Base-by-base conservation (phyloP, 2,113 vertebrate species). In the Xerus inauris region DNA sequence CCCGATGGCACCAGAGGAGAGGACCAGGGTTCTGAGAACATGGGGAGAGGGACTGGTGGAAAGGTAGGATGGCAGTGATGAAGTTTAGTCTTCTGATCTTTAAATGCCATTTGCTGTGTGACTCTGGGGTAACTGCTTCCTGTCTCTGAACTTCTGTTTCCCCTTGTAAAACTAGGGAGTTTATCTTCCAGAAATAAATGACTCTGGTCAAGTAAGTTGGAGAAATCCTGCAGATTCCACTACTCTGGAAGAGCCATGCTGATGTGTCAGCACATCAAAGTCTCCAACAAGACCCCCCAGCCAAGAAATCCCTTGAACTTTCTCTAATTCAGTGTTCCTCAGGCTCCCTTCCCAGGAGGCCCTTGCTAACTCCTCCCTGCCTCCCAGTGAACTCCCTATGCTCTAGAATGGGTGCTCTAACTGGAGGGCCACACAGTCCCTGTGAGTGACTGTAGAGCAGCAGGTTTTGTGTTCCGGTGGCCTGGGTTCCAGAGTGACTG, bases 71-170 rank as follows among this genome's bases (percentile, higher is more conserved):
- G 38, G 72, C 62, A 42, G 26, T 1, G 17, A 84, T 30, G 30
- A 49, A 47, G 32, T 72, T 73, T 20, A 22, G 45, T 54, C 77
- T 90, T 81, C 64, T 85, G 67, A 83, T 59, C 62, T 62, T 92
- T 65, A n/a, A 8, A 57, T 57, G 54, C 54, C 28, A 8, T 89
- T 88, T 54, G 67, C 59, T 87, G 40, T 82, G 92, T 38, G 83
- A 42, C 64, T 69, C 49, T 42, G 0, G 47, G 20, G 17, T 80
- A 49, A 83, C 19, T 49, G 10, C 54, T 83, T 42, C 54, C 8
- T 28, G 12, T 59, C 89, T 94, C 76, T 69, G 75, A 72, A 84
- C 67, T 77, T 59, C 54, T 2, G 6, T 71, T 97, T 94, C 19
- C 65, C 35, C 13, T 76, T 59, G 38, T 92, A 49, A 67, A 88